Evolutionary conservation across 2,888 invertebrate genomes (phyloP), one percentile per base, ranked within the genome.

Genomic region (Lampropteryx suffumata): DNA sequence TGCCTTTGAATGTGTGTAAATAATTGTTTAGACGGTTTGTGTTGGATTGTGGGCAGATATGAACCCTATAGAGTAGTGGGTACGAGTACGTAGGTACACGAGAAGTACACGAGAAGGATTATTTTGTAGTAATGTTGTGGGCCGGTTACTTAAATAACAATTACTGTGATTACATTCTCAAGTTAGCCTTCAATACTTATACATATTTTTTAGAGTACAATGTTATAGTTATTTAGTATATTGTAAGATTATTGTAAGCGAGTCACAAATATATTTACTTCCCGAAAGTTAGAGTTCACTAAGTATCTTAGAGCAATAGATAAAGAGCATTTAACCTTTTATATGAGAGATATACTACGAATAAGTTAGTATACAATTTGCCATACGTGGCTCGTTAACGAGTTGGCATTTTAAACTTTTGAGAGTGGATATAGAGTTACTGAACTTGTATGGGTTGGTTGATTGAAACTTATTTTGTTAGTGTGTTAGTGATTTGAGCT

Each of bases 201-300:
- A 89, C 89, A 89, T 89, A 89, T 89, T 88, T 89, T 90, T 88
- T 88, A 89, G 89, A 89, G 89, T 89, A 90, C 88, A 89, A 90
- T 89, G 87, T 90, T 89, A 89, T 85, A 86, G 87, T 87, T 87
- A 88, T 87, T 84, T 89, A 88, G 86, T 88, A 82, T 82, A 82
- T 76, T 66, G 74, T 88, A 88, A 87, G 86, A 67, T 67, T 82
- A 84, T 67, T 71, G 67, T 89, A 90, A 89, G 88, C 76, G 82
- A 86, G 82, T 88, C 89, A 89, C 90, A 89, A 87, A 79, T 82
- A 89, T 89, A 89, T 90, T 89, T 89, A 88, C 88, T 85, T 86
- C 82, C 83, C 79, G 71, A 77, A 76, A 71, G 69, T 79, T 86
- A 88, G 85, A 76, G 69, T 77, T 84, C 88, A 88, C 86, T 82